Evolutionary conservation across 2,113 vertebrate species (phyloP).

Genomic region (Lamprotornis superbus): DNA sequence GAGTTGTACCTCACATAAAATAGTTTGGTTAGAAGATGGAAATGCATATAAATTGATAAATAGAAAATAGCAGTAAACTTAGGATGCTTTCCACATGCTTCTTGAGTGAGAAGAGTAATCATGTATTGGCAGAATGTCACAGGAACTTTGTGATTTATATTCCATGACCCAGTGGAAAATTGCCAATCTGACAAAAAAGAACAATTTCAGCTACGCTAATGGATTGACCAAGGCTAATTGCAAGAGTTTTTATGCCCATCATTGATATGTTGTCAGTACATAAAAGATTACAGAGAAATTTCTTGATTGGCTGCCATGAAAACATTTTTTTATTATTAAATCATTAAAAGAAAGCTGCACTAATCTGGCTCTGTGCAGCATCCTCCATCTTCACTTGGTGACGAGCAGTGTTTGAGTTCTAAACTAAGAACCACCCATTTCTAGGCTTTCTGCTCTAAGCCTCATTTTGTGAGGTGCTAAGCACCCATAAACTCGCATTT

Average conservation of each 20-base stretch:
- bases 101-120: slow-evolving; percentile 3
- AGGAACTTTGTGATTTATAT: not conserved
- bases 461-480: not conserved
- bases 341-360: not conserved
- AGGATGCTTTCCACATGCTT: slow-evolving; percentile 14
- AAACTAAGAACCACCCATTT: slow-evolving; percentile 4
- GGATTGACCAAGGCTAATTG: slow-evolving; percentile 48
- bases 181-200: slow-evolving; percentile 57
- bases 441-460: not conserved
- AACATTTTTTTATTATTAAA: slow-evolving; percentile 27
- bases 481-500: not conserved
- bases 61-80: not conserved
- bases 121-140: not conserved
- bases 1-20: not conserved
- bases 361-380: not conserved
- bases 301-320: slow-evolving; percentile 47
- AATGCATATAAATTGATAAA: not conserved
- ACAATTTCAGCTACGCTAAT: slow-evolving; percentile 54
- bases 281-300: slow-evolving; percentile 56
- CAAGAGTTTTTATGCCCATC: slow-evolving; percentile 20
- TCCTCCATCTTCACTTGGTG: slow-evolving; percentile 19
- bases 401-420: not conserved
- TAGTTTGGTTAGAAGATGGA: not conserved
- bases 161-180: not conserved
- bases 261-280: slow-evolving; percentile 36